Base-by-base conservation (phyloP, 92 coral and sea anemone genomes). In the Plumapathes pennacea region DNA sequence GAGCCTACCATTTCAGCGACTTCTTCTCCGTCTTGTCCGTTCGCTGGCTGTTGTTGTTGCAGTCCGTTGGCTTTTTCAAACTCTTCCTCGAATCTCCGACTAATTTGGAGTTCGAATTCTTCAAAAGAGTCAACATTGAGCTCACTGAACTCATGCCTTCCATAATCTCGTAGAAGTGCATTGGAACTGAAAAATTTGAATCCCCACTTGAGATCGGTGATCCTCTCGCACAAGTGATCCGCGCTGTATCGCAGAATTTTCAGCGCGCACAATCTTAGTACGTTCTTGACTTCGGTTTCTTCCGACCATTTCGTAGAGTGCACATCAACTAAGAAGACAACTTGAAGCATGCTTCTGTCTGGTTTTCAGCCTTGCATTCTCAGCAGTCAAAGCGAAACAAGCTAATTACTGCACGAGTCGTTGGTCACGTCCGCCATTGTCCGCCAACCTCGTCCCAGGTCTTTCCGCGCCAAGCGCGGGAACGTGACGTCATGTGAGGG, bases 81-180 rank as follows among this genome's bases (percentile, higher is more conserved):
- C 38, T 72, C 70, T 52, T 76, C 95, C 18, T 53, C 76, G 17
- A 83, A 69, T 19, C 69, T 72, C 19, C 60, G 61, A 34, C 69
- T 37, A 37, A 81, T 55, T 24, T 81, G 76, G 29, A 64, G 71
- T 54, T 94, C 99, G 29, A 94, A 92, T 34, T 71, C 72, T 47
- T 89, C 97, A 62, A 94, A 94, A 48, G 67, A 73, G 4, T 54
- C 61, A 15, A 73, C 65, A 10, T 66, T 57, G 38, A 89, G 72
- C 30, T 94, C 94, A 59, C 77, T 81, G 76, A 88, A 89, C 30
- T 83, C 80, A 25, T 83, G 96, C 33, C 99, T 81, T 37, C 84
- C 88, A 62, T 72, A 81, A 0, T 80, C 62, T 63, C 81, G 86
- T 22, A 63, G 77, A n/a, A 94, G 67, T 25, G 88, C 59, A 41